Evolutionary conservation across 1,140 invertebrate genomes (phyloP).

Genomic region (Tetraneura akinire): DNA sequence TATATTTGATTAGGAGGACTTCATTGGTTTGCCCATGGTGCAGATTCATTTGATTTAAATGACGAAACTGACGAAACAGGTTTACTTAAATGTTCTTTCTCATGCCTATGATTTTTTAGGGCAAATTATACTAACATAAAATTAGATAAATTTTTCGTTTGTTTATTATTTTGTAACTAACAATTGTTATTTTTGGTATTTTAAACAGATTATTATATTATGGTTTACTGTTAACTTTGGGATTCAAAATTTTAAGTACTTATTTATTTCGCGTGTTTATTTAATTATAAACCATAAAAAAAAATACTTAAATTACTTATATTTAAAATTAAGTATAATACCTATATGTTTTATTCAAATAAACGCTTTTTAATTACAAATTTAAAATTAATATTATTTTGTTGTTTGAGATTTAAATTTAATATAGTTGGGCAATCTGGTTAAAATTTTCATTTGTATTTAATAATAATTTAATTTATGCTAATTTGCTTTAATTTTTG

Average conservation of each 20-base stretch:
- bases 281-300: too few relatives aligned
- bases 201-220: background rate
- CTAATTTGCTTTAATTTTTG: background rate
- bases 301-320: too few relatives aligned
- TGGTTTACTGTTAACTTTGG: background rate
- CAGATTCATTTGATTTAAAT: conserved; percentile 54
- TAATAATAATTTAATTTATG: background rate
- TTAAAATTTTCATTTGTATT: background rate
- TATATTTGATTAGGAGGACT: conserved; percentile 51
- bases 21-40: conserved; percentile 56
- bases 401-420: background rate
- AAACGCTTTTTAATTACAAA: conserved; percentile 17
- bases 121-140: conserved; percentile 34
- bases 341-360: background rate
- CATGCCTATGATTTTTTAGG: background rate
- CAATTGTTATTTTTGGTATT: background rate
- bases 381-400: background rate
- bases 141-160: conserved; percentile 7
- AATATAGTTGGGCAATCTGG: background rate
- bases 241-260: background rate
- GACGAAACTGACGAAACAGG: conserved; percentile 47
- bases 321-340: too few relatives aligned
- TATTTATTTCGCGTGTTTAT: too few relatives aligned
- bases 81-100: conserved; percentile 29
- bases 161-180: conserved; percentile 30